Evolutionary conservation across 2,888 invertebrate genomes (phyloP).

Genomic region (Beris chalybata): DNA sequence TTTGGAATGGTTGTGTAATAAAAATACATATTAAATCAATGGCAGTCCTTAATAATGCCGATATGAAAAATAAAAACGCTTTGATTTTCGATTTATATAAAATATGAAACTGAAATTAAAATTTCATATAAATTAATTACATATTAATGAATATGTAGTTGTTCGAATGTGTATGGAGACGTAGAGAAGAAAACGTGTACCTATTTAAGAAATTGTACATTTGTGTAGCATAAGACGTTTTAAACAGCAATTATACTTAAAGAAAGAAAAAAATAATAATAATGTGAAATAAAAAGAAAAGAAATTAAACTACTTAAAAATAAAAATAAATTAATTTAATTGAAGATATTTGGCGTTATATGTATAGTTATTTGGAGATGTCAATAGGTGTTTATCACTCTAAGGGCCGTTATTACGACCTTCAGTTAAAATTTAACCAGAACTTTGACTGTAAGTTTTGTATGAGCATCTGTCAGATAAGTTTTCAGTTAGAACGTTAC

Average conservation of each 20-base stretch:
- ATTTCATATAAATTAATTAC: conserved; percentile 1
- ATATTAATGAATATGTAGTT: conserved; percentile 2
- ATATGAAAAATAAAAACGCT: neutral
- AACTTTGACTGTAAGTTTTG: no score
- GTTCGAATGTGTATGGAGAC: conserved; percentile 17
- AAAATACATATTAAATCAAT: neutral
- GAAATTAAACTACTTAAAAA: conserved; percentile 16
- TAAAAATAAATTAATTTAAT: conserved; percentile 12
- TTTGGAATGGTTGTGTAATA: neutral
- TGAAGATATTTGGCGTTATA: neutral
- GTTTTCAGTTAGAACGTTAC: no score
- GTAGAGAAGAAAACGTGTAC: conserved; percentile 4
- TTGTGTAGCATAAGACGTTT: conserved; percentile 5
- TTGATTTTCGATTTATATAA: neutral
- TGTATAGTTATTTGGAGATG: no score
- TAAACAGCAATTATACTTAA: neutral
- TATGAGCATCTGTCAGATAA: no score
- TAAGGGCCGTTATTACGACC: no score
- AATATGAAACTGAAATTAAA: neutral
- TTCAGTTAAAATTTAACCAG: no score
- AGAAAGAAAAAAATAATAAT: conserved; percentile 7
- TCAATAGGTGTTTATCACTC: no score
- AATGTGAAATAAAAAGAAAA: conserved; percentile 7
- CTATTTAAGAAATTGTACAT: conserved; percentile 17
- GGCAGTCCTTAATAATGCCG: neutral